phyloP scores from a whole-genome alignment of 1,140 invertebrate species.

The Formica exsecta region DNA sequence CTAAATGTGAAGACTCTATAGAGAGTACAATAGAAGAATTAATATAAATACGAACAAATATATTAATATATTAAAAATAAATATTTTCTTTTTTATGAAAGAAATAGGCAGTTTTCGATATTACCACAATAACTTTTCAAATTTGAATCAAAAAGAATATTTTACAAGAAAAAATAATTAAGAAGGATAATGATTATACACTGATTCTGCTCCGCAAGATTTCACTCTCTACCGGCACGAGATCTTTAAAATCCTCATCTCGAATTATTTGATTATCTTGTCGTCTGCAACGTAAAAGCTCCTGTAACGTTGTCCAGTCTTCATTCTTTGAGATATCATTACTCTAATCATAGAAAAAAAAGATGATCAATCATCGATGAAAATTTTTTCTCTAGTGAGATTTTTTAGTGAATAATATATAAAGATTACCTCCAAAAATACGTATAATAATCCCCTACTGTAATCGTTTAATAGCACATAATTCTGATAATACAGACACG shows the following conservation, averaged over 20 bases:
- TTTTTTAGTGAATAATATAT: background rate
- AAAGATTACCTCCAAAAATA: slow-evolving; percentile 64
- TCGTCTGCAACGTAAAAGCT: slow-evolving; percentile 38
- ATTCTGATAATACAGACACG: slow-evolving; percentile 70
- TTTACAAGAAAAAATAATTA: background rate
- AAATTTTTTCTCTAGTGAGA: background rate
- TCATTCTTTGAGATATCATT: slow-evolving; percentile 18
- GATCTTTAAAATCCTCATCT: background rate
- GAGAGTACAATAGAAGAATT: background rate
- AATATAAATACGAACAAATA: background rate
- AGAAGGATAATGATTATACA: background rate
- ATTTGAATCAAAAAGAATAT: background rate
- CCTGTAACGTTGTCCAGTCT: slow-evolving; percentile 48
- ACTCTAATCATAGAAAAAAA: background rate
- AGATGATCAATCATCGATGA: background rate
- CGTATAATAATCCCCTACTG: slow-evolving; percentile 61
- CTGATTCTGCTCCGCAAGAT: slow-evolving; percentile 30
- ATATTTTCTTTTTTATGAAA: background rate
- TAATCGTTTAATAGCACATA: slow-evolving; percentile 61
- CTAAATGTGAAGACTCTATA: background rate
- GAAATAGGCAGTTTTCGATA: no score
- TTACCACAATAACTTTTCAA: no score
- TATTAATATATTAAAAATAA: background rate
- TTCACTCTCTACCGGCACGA: slow-evolving; percentile 36
- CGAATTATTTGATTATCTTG: background rate